phyloP scores from a whole-genome alignment of 1,140 invertebrate genomes.

The Euschistus heros region DNA sequence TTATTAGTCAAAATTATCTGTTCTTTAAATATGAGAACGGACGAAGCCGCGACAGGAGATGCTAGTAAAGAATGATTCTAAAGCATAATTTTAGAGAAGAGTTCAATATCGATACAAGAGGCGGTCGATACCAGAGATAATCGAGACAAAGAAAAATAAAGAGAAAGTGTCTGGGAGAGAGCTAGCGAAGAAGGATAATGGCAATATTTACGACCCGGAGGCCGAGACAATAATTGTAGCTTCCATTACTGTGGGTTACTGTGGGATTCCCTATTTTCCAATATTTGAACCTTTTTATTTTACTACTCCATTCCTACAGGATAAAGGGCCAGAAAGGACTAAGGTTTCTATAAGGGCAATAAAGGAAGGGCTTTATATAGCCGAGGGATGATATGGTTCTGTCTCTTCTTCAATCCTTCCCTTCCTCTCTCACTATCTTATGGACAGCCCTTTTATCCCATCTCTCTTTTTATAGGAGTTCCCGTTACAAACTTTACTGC shows the following conservation, averaged over 20 bases:
- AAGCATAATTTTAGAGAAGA: too few relatives aligned
- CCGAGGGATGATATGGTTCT: neutral
- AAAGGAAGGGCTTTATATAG: neutral
- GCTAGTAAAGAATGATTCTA: too few relatives aligned
- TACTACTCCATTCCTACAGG: slow-evolving; percentile 1
- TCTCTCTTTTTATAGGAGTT: too few relatives aligned
- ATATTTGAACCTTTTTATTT: neutral
- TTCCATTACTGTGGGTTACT: neutral
- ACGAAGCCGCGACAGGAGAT: too few relatives aligned
- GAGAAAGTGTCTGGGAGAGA: neutral
- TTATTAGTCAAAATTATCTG: too few relatives aligned
- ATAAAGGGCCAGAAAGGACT: neutral
- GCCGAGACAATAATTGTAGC: neutral
- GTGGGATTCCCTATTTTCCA: neutral
- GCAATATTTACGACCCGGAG: neutral
- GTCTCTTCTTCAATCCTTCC: too few relatives aligned
- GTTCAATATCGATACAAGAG: too few relatives aligned
- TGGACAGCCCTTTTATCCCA: too few relatives aligned
- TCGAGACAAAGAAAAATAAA: neutral
- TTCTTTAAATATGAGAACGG: too few relatives aligned
- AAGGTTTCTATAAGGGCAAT: neutral
- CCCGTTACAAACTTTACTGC: too few relatives aligned
- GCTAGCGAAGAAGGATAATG: neutral
- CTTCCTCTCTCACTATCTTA: too few relatives aligned
- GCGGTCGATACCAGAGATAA: neutral